Evolutionary conservation across 2,888 invertebrate species (phyloP).

Genomic region (Linyphia triangularis): DNA sequence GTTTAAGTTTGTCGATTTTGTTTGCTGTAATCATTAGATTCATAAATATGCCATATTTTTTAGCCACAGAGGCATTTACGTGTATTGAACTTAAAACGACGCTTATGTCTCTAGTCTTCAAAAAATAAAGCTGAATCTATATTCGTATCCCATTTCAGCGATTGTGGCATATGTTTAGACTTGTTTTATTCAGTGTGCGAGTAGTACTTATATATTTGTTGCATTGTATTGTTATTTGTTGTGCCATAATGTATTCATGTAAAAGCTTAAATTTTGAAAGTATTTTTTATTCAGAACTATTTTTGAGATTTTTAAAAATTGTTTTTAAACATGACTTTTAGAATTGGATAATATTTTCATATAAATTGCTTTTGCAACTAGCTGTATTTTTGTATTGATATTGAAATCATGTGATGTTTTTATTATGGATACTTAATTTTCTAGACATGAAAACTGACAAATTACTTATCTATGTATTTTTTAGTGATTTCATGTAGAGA

Average conservation of each 20-base stretch:
- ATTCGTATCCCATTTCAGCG: too few species aligned
- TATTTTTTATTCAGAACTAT: neutral
- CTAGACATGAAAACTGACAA: neutral
- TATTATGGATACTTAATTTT: neutral
- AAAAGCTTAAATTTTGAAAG: neutral
- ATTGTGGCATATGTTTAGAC: neutral
- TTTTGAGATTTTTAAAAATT: neutral
- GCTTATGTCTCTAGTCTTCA: neutral
- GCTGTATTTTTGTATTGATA: neutral
- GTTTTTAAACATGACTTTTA: neutral
- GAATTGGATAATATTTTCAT: neutral
- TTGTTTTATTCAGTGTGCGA: neutral
- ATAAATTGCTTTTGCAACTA: neutral
- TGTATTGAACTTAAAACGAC: neutral
- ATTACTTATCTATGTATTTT: too few species aligned
- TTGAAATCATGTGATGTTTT: neutral
- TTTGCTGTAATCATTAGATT: neutral
- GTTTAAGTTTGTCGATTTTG: neutral
- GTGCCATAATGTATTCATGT: conserved; percentile 18
- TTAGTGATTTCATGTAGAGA: too few species aligned
- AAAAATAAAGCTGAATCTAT: too few species aligned
- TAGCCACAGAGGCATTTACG: neutral
- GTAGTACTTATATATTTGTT: neutral
- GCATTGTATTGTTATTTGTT: neutral
- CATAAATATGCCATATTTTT: neutral